A percentile compares a stretch with the other conserved stretches of the same genome.
Conservation (phyloP, 2,113 vertebrate species). For the Chelonoidis abingdonii region DNA sequence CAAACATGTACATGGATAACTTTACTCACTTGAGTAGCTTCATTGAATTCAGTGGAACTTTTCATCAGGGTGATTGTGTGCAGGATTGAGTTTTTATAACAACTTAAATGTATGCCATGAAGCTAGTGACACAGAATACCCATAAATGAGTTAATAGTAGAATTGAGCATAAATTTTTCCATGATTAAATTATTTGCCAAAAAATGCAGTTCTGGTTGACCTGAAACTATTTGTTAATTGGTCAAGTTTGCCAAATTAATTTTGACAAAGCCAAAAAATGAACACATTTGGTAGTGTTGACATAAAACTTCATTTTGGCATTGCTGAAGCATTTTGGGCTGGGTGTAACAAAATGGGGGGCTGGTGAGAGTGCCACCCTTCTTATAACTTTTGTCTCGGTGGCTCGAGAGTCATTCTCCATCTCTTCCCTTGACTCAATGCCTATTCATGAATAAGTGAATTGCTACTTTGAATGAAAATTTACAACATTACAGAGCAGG, state of each 20-base stretch:
- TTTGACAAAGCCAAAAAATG: not conserved
- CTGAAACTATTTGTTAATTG: not conserved
- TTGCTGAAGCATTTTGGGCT: not conserved
- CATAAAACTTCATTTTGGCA: not conserved
- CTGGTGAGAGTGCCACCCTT: not conserved
- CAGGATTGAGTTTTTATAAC: not conserved
- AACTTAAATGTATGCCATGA: not conserved
- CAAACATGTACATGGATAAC: rapidly evolving
- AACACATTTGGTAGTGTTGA: not conserved
- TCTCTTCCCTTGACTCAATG: not conserved
- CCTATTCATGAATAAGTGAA: not conserved
- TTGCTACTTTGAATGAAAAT: not conserved
- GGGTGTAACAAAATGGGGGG: not conserved
- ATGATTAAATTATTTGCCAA: not conserved
- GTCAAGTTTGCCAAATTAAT: not conserved
- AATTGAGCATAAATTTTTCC: not conserved
- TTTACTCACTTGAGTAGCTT: not conserved
- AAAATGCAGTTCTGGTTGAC: not conserved
- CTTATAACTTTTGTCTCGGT: not conserved
- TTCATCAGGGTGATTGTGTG: not conserved
- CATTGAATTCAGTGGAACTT: not conserved
- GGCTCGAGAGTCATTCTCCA: not conserved
- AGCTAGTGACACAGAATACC: not conserved
- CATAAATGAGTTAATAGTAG: not conserved
- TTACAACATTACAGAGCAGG: not conserved